Evolutionary conservation across 2,797 vertebrate genomes (phyloP), one percentile per base, ranked within the genome.

Genomic region (Jordanella pulchra): DNA sequence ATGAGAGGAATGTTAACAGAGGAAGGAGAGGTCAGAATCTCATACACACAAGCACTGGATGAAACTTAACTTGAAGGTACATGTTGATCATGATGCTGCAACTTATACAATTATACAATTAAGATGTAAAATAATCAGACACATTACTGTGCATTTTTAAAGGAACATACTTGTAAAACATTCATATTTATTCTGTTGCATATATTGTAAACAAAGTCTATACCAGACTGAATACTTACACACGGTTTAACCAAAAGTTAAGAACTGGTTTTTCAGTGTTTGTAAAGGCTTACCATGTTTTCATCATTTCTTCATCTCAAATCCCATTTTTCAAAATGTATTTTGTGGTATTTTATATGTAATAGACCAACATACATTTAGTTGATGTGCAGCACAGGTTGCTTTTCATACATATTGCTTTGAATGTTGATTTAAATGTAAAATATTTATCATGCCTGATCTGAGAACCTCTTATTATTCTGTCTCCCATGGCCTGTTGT

Each of bases 21-120:
- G 74, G 80, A 86, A 67, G 85, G 63, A 89, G 51, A 64, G 64
- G 77, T 90, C 76, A 91, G 85, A 74, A 11, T 54, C 75, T 60
- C 15, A 81, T 58, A 73, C 10, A 71, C 6, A 42, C 48, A 30
- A 4, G 1, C 9, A 64, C 1, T 14, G 1, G 71, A 68, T 67
- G 67, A 82, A 71, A 81, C 73, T 74, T 84, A 70, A 82, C 76
- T 80, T 85, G 65, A 85, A 77, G 67, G 13, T 25, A 15, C 39
- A 42, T n/a, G 60, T 12, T 42, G 35, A 42, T 25, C 60, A 7
- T 1, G 35, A 42, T 44, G 21, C 17, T 35, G 35, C 17, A 42
- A 14, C 6, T 30, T 18, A 14, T 27, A 6, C 21, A 50, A 42
- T 44, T 0, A 25, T 25, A 5, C 6, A 3, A n/a, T 39, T n/a